Conservation (phyloP, 2,797 vertebrate species). For the Ctenopoma kingsleyae region DNA sequence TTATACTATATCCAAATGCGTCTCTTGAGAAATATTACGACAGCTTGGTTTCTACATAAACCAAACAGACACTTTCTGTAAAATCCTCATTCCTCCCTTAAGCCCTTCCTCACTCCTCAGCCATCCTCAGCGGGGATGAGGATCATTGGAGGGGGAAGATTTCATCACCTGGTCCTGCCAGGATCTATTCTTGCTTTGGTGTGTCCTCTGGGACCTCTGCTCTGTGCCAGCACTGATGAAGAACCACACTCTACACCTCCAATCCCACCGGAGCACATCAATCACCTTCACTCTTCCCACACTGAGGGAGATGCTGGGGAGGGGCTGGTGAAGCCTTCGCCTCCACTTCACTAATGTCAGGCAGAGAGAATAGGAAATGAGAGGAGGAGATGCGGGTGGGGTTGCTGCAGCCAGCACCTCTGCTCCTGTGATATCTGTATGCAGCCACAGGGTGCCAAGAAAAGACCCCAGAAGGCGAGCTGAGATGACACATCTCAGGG, state of each 20-base stretch:
- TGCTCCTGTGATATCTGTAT: slow-evolving; percentile 55
- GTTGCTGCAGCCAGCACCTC: slow-evolving; percentile 18
- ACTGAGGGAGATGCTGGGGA: not conserved
- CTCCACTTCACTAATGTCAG: slow-evolving; percentile 36
- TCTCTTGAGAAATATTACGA: slow-evolving; percentile 36
- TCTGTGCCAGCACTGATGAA: slow-evolving; percentile 67
- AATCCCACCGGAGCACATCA: slow-evolving; percentile 76
- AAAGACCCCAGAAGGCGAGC: slow-evolving; percentile 25
- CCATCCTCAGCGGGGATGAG: slow-evolving; percentile 48
- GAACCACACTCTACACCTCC: slow-evolving; percentile 66
- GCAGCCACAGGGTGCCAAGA: slow-evolving; percentile 23
- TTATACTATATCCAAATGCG: slow-evolving; percentile 23
- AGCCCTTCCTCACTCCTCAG: slow-evolving; percentile 13
- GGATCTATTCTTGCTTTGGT: slow-evolving; percentile 66
- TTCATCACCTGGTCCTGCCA: slow-evolving; percentile 69
- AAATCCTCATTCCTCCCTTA: slow-evolving; percentile 31
- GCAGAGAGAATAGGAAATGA: slow-evolving; percentile 14
- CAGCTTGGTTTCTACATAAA: slow-evolving; percentile 40
- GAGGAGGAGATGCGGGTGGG: slow-evolving; percentile 7
- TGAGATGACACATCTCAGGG: slow-evolving; percentile 14
- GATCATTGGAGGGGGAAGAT: slow-evolving; percentile 63
- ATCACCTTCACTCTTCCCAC: slow-evolving; percentile 71
- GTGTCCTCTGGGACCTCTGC: slow-evolving; percentile 68
- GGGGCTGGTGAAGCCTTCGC: slow-evolving; percentile 26
- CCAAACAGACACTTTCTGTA: slow-evolving; percentile 36